These are phyloP conservation scores for Intellagama lesueurii DNA, from an alignment of 2,797 vertebrate species.

Conservation along the genomic window DNA sequence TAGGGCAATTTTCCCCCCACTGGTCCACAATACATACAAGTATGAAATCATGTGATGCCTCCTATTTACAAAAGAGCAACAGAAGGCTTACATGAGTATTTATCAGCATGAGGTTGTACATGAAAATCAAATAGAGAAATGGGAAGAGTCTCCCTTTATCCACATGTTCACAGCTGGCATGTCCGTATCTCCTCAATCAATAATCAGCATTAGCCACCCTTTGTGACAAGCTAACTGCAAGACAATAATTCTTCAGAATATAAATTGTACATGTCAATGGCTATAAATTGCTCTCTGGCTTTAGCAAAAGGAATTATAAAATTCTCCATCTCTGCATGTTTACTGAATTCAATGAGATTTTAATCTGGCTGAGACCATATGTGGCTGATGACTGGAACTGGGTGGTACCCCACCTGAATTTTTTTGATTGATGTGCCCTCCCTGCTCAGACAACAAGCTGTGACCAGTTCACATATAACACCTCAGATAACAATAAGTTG, in stretches of 20 bases:
- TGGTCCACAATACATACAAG: background rate
- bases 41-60: background rate
- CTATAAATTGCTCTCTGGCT: background rate
- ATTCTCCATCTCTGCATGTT: background rate
- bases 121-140: constrained; percentile 56
- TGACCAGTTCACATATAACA: background rate
- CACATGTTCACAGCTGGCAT: constrained; percentile 76
- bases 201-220: constrained; percentile 72
- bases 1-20: background rate
- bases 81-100: constrained; percentile 32
- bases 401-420: too few relatives aligned
- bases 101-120: constrained; percentile 49
- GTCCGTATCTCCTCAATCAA: constrained; percentile 70
- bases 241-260: constrained; percentile 64
- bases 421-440: too few relatives aligned
- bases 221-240: constrained; percentile 70
- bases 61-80: constrained; percentile 61
- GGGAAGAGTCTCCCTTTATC: constrained; percentile 55
- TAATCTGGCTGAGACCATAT: too few relatives aligned
- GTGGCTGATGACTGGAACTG: too few relatives aligned
- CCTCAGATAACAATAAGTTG: background rate
- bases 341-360: background rate
- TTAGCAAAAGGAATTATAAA: constrained; percentile 10
- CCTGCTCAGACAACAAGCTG: too few relatives aligned
- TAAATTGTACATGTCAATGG: constrained; percentile 56